Base-by-base conservation (phyloP, 1,140 invertebrate species). In the Delia radicum region DNA sequence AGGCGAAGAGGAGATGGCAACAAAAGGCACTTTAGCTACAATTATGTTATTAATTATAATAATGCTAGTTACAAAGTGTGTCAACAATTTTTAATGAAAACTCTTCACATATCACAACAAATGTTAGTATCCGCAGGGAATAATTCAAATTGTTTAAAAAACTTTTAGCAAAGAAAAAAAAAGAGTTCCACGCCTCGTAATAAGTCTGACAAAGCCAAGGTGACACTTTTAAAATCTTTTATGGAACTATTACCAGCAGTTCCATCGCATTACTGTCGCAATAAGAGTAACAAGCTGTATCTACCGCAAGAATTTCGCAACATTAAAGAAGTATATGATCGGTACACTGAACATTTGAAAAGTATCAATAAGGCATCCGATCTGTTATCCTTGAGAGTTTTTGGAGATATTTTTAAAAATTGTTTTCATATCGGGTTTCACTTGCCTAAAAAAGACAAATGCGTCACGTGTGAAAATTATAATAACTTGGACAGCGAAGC, bases 401-500 rank as follows among this genome's bases (percentile, higher is more conserved):
- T 77, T 21, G 72, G 76, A 13, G 21, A 42, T 13, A 74, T 74
- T 65, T 74, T 65, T 42, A 74, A 65, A 21, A 74, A 33, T 5
- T 46, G 46, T 77, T 77, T 65, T 74, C 72, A 74, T 74, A 67
- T 77, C 26, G 76, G 76, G n/a, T 77, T 77, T 77, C 76, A 77
- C 74, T 46, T 74, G 62, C 62, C 76, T 48, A 77, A 77, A 67
- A 77, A 74, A 73, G 73, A 77, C 42, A 74, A 77, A 69, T 77
- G 76, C 42, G 13, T 55, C n/a, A 18, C 61, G 18, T 77, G 76
- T 62, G 76, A 77, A 37, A 77, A 77, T 48, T 73, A 37, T 21
- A 76, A 76, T 6, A 61, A 77, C 42, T 37, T 77, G n/a, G 63
- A 77, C 18, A 26, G 61, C 13, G 73, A 71, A 33, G 33, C 29